Evolutionary conservation across 2,113 vertebrate genomes (phyloP).

Genomic region (Prolemur simus): DNA sequence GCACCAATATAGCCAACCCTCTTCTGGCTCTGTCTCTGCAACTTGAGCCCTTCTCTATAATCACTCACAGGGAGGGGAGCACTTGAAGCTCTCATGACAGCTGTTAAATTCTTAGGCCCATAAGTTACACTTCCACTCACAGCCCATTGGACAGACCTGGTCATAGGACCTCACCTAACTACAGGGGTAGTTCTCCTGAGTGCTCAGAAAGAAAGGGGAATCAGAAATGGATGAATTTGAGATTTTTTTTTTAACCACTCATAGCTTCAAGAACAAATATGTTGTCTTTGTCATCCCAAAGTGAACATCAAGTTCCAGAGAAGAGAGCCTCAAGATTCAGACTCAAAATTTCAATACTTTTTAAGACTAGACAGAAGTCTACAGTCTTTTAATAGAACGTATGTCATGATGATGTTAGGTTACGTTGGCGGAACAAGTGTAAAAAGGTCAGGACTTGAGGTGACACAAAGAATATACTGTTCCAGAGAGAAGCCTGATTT

Average conservation of each 20-base stretch:
- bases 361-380: neutral
- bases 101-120: neutral
- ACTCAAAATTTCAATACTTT: neutral
- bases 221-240: neutral
- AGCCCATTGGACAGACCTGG: neutral
- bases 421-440: neutral
- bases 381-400: neutral
- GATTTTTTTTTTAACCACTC: neutral
- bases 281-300: neutral
- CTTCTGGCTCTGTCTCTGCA: neutral
- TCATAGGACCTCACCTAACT: neutral
- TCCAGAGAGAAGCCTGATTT: neutral
- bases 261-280: neutral
- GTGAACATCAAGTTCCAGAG: neutral
- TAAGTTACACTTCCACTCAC: neutral
- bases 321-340: neutral
- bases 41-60: neutral
- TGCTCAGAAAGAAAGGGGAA: neutral
- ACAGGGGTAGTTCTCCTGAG: neutral
- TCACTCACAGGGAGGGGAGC: neutral
- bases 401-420: neutral
- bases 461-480: neutral
- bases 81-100: neutral
- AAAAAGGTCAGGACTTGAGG: neutral
- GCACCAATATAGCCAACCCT: neutral